phyloP scores from a whole-genome alignment of 2,888 invertebrate species.

The Acheta domesticus region DNA sequence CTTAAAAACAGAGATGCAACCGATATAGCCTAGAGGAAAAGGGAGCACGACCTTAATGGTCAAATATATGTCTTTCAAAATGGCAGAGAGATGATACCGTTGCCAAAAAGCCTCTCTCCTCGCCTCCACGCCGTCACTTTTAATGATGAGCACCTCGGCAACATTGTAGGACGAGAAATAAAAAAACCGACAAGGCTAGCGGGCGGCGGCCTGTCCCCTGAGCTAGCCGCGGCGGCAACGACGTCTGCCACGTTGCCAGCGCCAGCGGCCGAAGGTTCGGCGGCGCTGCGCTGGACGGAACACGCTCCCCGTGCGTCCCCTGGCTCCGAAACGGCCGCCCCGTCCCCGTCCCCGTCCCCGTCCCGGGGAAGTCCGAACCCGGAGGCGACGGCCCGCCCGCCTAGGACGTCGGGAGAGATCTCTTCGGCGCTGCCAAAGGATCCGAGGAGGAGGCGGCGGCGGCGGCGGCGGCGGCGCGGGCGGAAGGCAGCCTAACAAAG shows the following conservation, averaged over 20 bases:
- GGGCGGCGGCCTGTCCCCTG: not conserved
- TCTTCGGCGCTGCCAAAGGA: no score
- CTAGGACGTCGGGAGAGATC: no score
- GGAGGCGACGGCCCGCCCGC: no score
- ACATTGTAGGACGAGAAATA: constrained; percentile 2
- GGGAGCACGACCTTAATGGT: constrained; percentile 21
- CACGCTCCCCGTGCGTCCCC: no score
- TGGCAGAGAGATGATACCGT: not conserved
- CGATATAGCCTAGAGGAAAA: not conserved
- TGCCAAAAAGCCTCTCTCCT: constrained; percentile 5
- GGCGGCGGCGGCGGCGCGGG: no score
- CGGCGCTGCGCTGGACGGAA: not conserved
- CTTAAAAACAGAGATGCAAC: not conserved
- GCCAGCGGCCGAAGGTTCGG: not conserved
- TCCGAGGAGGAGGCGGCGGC: no score
- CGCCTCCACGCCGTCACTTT: not conserved
- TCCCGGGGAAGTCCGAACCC: no score
- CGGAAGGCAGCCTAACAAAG: no score
- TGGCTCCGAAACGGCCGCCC: no score
- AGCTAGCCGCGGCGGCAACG: not conserved
- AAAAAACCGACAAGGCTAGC: not conserved
- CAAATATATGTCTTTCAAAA: constrained; percentile 18
- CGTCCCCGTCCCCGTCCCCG: no score
- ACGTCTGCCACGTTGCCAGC: constrained; percentile 3
- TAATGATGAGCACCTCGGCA: not conserved